A percentile compares a stretch with the other conserved stretches of the same genome.
phyloP scores from a whole-genome alignment of 2,113 vertebrate species.

The Odocoileus hemionus region DNA sequence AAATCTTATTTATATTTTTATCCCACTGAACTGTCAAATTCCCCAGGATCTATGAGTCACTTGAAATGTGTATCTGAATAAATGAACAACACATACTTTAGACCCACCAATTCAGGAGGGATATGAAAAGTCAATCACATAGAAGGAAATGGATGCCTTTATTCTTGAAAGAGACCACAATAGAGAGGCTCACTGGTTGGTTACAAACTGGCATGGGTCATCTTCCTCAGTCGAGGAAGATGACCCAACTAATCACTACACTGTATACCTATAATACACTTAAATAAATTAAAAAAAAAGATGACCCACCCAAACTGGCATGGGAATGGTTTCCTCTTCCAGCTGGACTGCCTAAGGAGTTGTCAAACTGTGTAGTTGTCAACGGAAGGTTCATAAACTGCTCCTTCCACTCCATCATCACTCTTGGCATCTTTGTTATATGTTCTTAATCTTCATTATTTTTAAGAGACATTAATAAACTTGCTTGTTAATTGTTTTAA shows the following conservation, averaged over 20 bases:
- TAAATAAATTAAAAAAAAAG: neutral
- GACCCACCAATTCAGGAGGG: neutral
- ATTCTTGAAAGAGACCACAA: neutral
- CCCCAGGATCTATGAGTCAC: neutral
- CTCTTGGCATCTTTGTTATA: neutral
- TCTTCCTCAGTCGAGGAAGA: neutral
- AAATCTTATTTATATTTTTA: neutral
- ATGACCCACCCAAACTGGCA: neutral
- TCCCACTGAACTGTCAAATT: neutral
- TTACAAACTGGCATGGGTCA: no score
- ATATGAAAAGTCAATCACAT: neutral
- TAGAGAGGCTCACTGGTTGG: neutral
- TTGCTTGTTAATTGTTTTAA: neutral
- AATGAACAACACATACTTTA: neutral
- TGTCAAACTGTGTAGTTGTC: neutral
- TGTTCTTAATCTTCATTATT: neutral
- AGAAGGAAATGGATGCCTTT: fast-evolving
- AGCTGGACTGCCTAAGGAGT: neutral
- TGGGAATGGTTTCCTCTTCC: neutral
- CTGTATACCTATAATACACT: neutral
- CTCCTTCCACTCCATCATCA: neutral
- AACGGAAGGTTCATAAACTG: neutral
- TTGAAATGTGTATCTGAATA: neutral
- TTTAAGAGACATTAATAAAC: neutral
- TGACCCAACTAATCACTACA: neutral